Evolutionary conservation across 2,797 vertebrate genomes (phyloP), one percentile per base, ranked within the genome.

Genomic region (Tangara arthus): DNA sequence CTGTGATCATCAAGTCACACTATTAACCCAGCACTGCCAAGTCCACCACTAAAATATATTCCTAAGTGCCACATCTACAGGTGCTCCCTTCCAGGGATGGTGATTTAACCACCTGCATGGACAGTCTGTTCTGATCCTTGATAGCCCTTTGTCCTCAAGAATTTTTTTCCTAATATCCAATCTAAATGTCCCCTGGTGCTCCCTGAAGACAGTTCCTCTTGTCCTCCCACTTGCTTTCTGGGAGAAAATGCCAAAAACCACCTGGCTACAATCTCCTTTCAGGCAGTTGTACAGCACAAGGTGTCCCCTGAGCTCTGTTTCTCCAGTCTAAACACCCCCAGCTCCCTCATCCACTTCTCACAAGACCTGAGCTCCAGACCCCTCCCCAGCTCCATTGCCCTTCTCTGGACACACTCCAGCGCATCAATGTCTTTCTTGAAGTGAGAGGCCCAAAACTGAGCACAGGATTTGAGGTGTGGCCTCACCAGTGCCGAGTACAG

Each of bases 321-420:
- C 26, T 52, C 21, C 12, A 77, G 44, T 5, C 15, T 59, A 16
- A 50, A 14, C n/a, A 34, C 4, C 2, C 11, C 21, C 26, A 50
- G 11, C 22, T 83, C 26, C 13, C 21, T 15, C 30, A 30, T 9
- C 10, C 4, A 4, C 37, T 52, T 10, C 26, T 44, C 26, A 35
- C 6, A 8, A 39, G 11, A 28, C 5, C 15, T 46, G 26, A 4
- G 22, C 30, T 52, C 26, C 39, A 59, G 34, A 41, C 7, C 2
- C 34, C 41, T 65, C 44, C 3, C 30, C 46, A 35, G 6, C 7
- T 71, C 12, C 20, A 7, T 0, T 77, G 9, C 7, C 12, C 12
- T 46, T 21, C 27, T 41, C 52, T 28, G 52, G 11, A 57, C 21
- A 0, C 0, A 0, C 35, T 70, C 20, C n/a, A 50, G 24, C 28